phyloP scores from a whole-genome alignment of 1,140 invertebrate genomes.

The Drosophila truncata region DNA sequence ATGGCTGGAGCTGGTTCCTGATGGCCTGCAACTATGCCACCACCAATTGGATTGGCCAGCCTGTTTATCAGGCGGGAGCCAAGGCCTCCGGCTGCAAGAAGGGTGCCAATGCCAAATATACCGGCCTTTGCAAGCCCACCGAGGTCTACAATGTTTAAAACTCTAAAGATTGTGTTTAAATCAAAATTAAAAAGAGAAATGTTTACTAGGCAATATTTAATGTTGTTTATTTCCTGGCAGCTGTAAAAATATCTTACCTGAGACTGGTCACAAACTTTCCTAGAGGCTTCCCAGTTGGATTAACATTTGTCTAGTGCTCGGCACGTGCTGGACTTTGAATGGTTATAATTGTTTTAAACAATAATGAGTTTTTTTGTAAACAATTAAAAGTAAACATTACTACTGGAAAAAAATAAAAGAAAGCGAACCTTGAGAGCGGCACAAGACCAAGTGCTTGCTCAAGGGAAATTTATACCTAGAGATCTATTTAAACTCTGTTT shows the following conservation, averaged over 20 bases:
- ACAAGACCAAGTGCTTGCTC: too few species aligned
- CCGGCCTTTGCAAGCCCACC: constrained; percentile 56
- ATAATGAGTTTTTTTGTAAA: not conserved
- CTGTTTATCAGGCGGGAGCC: constrained; percentile 43
- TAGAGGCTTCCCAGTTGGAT: constrained; percentile 2
- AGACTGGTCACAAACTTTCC: not conserved
- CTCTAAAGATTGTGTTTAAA: not conserved
- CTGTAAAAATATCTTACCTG: not conserved
- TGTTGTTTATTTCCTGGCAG: not conserved
- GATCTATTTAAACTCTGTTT: not conserved
- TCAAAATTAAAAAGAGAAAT: not conserved
- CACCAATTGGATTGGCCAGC: constrained; percentile 57
- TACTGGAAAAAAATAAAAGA: not conserved
- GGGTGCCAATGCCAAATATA: constrained; percentile 38
- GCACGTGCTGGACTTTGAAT: constrained; percentile 8
- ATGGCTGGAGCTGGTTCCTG: constrained; percentile 40
- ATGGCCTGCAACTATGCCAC: constrained; percentile 70
- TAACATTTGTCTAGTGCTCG: constrained; percentile 30
- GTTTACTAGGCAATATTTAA: not conserved
- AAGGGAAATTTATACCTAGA: not conserved
- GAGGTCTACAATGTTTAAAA: constrained; percentile 64
- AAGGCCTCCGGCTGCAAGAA: constrained; percentile 27
- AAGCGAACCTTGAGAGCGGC: not conserved
- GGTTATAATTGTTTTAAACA: not conserved
- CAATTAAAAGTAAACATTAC: not conserved